Base-by-base conservation (phyloP, 2,113 vertebrate genomes). In the Eolophus roseicapilla region DNA sequence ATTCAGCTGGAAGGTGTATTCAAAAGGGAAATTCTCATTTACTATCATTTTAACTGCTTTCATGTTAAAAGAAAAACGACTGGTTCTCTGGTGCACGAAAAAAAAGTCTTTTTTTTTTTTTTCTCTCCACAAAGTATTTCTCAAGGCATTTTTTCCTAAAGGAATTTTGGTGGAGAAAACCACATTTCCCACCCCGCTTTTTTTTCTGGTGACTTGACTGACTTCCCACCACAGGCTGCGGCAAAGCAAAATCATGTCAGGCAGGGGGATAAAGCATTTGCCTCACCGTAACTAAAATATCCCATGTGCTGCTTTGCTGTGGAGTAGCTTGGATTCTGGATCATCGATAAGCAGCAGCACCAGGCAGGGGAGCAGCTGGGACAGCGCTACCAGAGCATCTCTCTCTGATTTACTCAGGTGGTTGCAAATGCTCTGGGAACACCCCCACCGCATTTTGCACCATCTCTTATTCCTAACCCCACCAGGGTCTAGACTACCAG, bases 281-380 rank as follows among this genome's bases (percentile, higher is more conserved):
- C 46, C 18, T 57, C 2, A 1, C 19, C 1, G 0, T 24, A 62
- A 11, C 9, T 15, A 16, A 46, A 16, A 33, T 37, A 24, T 28
- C 52, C 43, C 17, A 11, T 1, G 0, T 1, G 3, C n/a, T 41
- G 10, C 27, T 57, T 49, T 69, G 21, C 64, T 73, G 37, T 35
- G 6, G 4, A 82, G 74, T 70, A 85, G 39, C 70, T 71, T 0
- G 0, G n/a, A 39, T 44, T 49, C 53, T 14, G 18, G 24, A 74
- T 7, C 24, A 43, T 5, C 1, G 14, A 74, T 6, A 28, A 46
- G 4, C 2, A 0, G 28, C 6, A 2, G 50, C 4, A 3, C 21
- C 17, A 59, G 60, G n/a, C 69, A 67, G 29, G 31, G 44, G 3
- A 13, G 50, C 29, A 74, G 87, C 46, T 3, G 4, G 5, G 60